These are phyloP conservation scores for Halcyon senegalensis DNA, from an alignment of 2,113 vertebrate species.

Conservation along the genomic window DNA sequence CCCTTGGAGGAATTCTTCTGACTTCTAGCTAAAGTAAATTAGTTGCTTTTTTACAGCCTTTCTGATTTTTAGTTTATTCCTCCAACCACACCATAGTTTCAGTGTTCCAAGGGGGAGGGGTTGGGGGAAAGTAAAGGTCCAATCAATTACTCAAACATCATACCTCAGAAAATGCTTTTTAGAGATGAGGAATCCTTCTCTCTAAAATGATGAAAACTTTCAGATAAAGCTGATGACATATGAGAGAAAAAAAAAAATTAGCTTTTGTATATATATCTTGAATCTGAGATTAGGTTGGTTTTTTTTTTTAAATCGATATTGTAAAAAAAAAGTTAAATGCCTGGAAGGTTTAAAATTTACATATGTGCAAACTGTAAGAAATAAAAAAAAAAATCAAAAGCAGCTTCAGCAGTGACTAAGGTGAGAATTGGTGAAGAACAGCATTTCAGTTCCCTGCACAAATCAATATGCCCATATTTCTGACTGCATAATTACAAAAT, in stretches of 20 bases:
- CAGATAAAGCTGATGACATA: background rate
- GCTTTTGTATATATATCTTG: background rate
- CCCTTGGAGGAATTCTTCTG: background rate
- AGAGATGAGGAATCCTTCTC: background rate
- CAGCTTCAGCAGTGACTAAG: background rate
- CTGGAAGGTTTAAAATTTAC: background rate
- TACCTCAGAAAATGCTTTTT: background rate
- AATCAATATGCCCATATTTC: background rate
- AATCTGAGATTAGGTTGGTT: background rate
- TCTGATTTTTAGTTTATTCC: background rate
- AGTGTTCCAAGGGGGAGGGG: background rate
- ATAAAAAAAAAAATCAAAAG: background rate
- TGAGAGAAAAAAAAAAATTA: background rate
- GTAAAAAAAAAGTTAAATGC: background rate
- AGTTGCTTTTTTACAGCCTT: accelerated
- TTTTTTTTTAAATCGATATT: background rate
- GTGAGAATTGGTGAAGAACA: background rate
- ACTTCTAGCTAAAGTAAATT: background rate
- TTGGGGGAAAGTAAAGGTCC: background rate
- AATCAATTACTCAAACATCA: background rate
- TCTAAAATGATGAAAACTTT: background rate
- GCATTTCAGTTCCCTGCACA: background rate
- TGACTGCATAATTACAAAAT: conserved; percentile 16
- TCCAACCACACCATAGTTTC: background rate
- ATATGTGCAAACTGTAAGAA: background rate